Percentiles rank a stretch among this genome's conserved stretches.
Evolutionary conservation across 2,888 invertebrate genomes (phyloP).

Genomic region (Oscheius onirici): DNA sequence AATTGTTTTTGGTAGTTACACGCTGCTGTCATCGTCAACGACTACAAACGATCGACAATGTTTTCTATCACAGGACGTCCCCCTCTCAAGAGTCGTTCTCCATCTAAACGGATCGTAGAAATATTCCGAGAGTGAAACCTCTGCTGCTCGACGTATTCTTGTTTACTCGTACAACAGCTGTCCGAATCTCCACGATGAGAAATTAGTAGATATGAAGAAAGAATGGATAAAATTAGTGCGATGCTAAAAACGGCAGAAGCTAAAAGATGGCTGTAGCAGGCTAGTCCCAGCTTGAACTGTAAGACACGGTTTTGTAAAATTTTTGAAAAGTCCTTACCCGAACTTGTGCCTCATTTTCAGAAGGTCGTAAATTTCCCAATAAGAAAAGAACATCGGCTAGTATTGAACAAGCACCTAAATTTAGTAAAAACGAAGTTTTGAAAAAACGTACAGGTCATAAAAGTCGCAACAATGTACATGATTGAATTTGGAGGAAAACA

Average conservation of each 20-base stretch:
- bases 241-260: constrained; percentile 41
- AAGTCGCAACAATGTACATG: constrained; percentile 57
- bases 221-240: constrained; percentile 50
- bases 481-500: constrained; percentile 61
- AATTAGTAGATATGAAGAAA: constrained; percentile 55
- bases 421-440: neutral
- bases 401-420: constrained; percentile 51
- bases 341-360: neutral
- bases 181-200: constrained; percentile 43
- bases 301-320: neutral
- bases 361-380: neutral
- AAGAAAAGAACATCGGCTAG: constrained; percentile 54
- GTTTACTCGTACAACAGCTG: constrained; percentile 43
- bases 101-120: neutral
- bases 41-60: constrained; percentile 49
- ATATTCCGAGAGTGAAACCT: neutral
- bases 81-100: constrained; percentile 1
- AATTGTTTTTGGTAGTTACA: constrained; percentile 20
- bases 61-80: constrained; percentile 16
- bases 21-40: constrained; percentile 50
- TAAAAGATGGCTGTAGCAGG: constrained; percentile 48
- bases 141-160: constrained; percentile 38
- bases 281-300: constrained; percentile 46
- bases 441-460: constrained; percentile 52
- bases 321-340: neutral